These are phyloP conservation scores for Thelaira solivaga DNA, from an alignment of 2,888 invertebrate genomes.

Conservation along the genomic window DNA sequence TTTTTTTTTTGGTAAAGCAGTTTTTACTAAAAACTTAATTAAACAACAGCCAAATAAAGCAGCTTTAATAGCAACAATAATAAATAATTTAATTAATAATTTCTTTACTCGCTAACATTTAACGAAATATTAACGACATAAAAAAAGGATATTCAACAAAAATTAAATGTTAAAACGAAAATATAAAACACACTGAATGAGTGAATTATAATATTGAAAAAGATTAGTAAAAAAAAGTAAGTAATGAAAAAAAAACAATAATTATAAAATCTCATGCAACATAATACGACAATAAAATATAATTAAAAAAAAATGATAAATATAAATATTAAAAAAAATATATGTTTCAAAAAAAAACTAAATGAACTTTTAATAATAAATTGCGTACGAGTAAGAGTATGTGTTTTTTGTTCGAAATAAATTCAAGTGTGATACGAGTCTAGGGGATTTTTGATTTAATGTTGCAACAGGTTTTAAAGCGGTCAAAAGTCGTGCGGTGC, in stretches of 20 bases:
- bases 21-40: constrained; percentile 60
- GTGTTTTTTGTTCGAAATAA: constrained; percentile 13
- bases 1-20: constrained; percentile 77
- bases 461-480: neutral
- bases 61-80: constrained; percentile 10
- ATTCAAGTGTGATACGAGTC: neutral
- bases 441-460: constrained; percentile 37
- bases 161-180: neutral
- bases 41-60: constrained; percentile 50
- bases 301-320: constrained; percentile 36
- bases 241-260: constrained; percentile 75
- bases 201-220: constrained; percentile 19
- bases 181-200: constrained; percentile 31
- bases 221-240: constrained; percentile 71
- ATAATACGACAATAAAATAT: constrained; percentile 69
- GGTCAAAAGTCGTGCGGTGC: neutral
- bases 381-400: constrained; percentile 27
- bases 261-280: constrained; percentile 77
- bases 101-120: constrained; percentile 30
- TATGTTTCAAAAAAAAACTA: constrained; percentile 35
- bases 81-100: no score
- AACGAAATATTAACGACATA: constrained; percentile 38
- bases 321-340: constrained; percentile 52
- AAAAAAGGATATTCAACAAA: constrained; percentile 31
- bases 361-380: constrained; percentile 43